These are phyloP conservation scores for Elgaria multicarinata DNA, from an alignment of 2,113 vertebrate genomes.

Conservation along the genomic window DNA sequence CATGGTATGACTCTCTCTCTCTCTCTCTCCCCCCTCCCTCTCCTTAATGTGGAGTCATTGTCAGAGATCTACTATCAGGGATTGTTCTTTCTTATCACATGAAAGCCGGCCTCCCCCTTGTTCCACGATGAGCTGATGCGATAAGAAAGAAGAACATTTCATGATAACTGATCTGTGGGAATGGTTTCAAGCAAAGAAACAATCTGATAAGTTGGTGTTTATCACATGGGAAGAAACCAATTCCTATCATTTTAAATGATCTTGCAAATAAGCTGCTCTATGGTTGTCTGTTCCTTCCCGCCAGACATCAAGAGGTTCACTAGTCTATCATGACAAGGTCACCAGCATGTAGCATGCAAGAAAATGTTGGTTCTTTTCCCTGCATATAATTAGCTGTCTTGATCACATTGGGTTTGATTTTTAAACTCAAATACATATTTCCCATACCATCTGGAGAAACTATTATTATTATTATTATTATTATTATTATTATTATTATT, in stretches of 20 bases:
- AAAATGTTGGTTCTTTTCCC: not conserved
- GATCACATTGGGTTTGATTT: not conserved
- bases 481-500: too few relatives aligned
- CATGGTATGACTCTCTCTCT: not conserved
- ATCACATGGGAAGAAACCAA: constrained; percentile 20
- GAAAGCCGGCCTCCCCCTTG: not conserved
- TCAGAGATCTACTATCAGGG: not conserved
- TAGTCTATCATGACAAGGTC: not conserved
- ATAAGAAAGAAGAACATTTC: constrained; percentile 5
- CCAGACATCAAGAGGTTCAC: not conserved
- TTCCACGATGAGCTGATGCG: not conserved
- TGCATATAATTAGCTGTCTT: too few relatives aligned
- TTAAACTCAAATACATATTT: not conserved
- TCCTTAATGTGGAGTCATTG: not conserved
- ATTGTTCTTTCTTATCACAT: constrained; percentile 4
- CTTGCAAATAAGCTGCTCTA: not conserved
- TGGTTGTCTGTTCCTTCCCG: not conserved
- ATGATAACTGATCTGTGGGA: constrained; percentile 17
- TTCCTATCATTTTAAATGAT: not conserved
- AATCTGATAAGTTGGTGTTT: not conserved
- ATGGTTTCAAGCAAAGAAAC: not conserved
- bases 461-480: too few relatives aligned
- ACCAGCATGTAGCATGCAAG: not conserved
- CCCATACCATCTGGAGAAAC: not conserved
- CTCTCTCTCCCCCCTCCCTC: too few relatives aligned